Base-by-base conservation (phyloP, 2,888 invertebrate genomes). In the Catocala nupta region DNA sequence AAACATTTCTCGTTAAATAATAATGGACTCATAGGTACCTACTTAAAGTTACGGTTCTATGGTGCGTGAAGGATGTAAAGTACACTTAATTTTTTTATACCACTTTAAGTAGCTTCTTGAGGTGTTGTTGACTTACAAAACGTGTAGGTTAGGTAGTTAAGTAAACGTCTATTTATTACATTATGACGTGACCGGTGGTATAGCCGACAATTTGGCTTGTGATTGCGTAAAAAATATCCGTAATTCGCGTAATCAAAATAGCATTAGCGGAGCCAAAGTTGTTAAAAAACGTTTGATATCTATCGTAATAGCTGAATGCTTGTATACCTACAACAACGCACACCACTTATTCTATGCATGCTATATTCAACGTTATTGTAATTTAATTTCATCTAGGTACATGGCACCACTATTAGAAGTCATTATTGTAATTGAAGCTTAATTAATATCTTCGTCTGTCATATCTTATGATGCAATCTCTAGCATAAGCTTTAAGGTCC, bases 231-330 rank as follows among this genome's bases (percentile, higher is more conserved):
- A 88, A 88, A 86, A 87, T 81, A 64, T 57, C 59, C 77, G 71
- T 90, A 90, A 89, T 90, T 88, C 82, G 81, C 81, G 85, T 88
- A 91, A 93, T 93, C 92, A 92, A 92, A 92, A 89, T 72, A 72
- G 82, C 91, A 93, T 93, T 93, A 93, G 91, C 78, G 73, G 79
- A 78, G 80, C 78, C 58, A 55, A 80, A 83, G 82, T 86, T 83
- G 82, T 85, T 81, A 78, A 77, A 75, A 81, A 83, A 78, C 79
- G 81, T 80, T 80, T 77, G 73, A 69, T 82, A 70, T 68, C 65
- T 68, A 64, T 73, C 73, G 71, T 78, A 71, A 71, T 78, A 78
- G 74, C 82, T 79, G 83, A 82, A 86, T 82, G 80, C 83, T 82
- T 79, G 82, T 65, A 80, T 80, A 77, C 81, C 81, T 86, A 25